phyloP scores from a whole-genome alignment of 2,888 invertebrate species.

The Cecidostiba fungosa region DNA sequence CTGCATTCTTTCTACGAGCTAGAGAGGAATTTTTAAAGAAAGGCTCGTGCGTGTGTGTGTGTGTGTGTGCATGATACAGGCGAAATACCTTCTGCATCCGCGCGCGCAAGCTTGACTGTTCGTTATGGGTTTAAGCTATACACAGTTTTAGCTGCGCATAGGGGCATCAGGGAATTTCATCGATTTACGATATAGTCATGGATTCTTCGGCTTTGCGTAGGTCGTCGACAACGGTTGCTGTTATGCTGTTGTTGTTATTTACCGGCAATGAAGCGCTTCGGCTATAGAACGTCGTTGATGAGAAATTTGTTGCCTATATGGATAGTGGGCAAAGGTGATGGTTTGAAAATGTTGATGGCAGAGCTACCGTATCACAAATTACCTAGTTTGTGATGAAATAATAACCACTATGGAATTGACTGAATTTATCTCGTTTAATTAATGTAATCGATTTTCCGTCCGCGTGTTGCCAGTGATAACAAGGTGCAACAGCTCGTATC shows the following conservation, averaged over 20 bases:
- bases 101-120: background rate
- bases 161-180: background rate
- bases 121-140: too few relatives aligned
- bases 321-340: background rate
- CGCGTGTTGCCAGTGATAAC: too few relatives aligned
- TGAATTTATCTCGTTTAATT: too few relatives aligned
- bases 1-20: background rate
- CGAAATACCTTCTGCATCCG: background rate
- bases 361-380: too few relatives aligned
- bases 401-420: too few relatives aligned
- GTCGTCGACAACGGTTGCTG: background rate
- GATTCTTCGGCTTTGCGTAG: background rate
- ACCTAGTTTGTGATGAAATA: too few relatives aligned
- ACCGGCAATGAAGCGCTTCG: background rate
- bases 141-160: background rate
- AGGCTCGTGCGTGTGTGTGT: background rate
- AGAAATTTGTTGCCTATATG: background rate
- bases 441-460: too few relatives aligned
- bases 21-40: conserved; percentile 19
- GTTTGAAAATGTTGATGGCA: too few relatives aligned
- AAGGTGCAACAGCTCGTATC: too few relatives aligned
- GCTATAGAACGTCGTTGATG: background rate
- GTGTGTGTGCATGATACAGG: background rate
- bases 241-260: background rate
- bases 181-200: conserved; percentile 17